Evolutionary conservation across 2,797 vertebrate genomes (phyloP), one percentile per base, ranked within the genome.

Genomic region (Cyprinodon diabolis): DNA sequence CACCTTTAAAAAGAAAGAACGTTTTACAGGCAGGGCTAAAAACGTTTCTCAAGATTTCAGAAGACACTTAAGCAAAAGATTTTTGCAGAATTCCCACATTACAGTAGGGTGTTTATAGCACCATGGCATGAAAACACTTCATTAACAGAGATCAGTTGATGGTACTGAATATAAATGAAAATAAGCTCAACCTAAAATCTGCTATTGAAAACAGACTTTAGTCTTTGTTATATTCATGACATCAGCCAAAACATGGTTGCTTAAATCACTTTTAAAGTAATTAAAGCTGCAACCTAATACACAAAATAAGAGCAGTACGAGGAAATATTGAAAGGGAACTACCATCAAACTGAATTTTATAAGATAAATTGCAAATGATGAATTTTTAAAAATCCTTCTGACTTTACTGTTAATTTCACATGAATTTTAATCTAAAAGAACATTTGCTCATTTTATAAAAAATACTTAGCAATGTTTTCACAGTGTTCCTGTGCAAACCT

Each of bases 1-100:
- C 93, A 99, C 97, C 98, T 99, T 89, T 40, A 90, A 7, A 69
- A 12, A 77, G 9, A 57, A 52, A 7, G 19, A 11, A 69, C 4
- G 69, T 13, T n/a, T 43, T 45, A 43, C 10, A 49, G 11, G 48
- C 4, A 11, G 48, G 2, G 40, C 1, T n/a, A 2, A 43, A 21
- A 65, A 66, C 62, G 1, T 14, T 65, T 65, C 12, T 23, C 6
- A 15, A 65, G 2, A 47, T 65, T 23, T 65, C 7, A 23, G 6
- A 15, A 8, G 62, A 66, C 19, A 65, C 13, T 51, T 6, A 15
- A 51, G 5, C 14, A 4, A 15, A 4, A 4, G 15, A 51, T 51
- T 51, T 51, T 51, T 1, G 4, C 12, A 49, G 0, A 14, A 6
- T 51, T 51, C 15, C 14, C 4, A 51, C 15, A 51, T 4, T 51